Conservation (phyloP, 1,140 invertebrate genomes). For the Stenopsyche tienmushanensis region DNA sequence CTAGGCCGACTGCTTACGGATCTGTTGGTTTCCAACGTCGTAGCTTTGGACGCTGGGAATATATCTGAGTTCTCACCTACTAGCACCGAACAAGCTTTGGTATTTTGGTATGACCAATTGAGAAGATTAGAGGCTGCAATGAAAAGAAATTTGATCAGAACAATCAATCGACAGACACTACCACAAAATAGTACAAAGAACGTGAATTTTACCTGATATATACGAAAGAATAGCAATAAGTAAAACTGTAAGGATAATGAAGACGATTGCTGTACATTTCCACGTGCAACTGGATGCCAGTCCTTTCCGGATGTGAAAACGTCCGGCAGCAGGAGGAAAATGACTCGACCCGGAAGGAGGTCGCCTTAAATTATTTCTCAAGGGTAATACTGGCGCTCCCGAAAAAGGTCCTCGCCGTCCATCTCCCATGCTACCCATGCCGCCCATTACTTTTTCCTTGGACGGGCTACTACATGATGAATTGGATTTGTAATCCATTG, state of each 20-base stretch:
- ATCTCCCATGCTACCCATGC: constrained; percentile 57
- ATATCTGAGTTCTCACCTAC: constrained; percentile 72
- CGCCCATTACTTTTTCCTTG: constrained; percentile 60
- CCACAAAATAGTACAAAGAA: too few species aligned
- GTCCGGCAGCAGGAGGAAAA: constrained; percentile 62
- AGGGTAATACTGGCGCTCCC: constrained; percentile 70
- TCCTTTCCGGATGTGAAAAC: constrained; percentile 87
- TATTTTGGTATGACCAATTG: constrained; percentile 77
- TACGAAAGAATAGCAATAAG: constrained; percentile 81
- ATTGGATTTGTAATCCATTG: constrained; percentile 85
- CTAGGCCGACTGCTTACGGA: constrained; percentile 59
- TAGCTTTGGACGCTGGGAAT: constrained; percentile 63
- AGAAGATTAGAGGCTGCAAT: constrained; percentile 75
- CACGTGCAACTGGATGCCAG: constrained; percentile 84
- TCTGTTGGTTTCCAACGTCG: constrained; percentile 63
- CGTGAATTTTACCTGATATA: constrained; percentile 72
- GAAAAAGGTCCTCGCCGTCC: constrained; percentile 57
- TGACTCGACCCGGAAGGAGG: constrained; percentile 62
- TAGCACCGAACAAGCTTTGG: constrained; percentile 78
- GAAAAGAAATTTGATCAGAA: constrained; percentile 1
- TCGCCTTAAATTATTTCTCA: constrained; percentile 69
- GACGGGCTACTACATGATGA: constrained; percentile 79
- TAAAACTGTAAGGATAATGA: constrained; percentile 78
- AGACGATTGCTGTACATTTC: constrained; percentile 85
- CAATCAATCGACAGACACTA: background rate